These are phyloP conservation scores for Nemurella pictetii DNA, from an alignment of 2,888 invertebrate genomes.

Conservation along the genomic window DNA sequence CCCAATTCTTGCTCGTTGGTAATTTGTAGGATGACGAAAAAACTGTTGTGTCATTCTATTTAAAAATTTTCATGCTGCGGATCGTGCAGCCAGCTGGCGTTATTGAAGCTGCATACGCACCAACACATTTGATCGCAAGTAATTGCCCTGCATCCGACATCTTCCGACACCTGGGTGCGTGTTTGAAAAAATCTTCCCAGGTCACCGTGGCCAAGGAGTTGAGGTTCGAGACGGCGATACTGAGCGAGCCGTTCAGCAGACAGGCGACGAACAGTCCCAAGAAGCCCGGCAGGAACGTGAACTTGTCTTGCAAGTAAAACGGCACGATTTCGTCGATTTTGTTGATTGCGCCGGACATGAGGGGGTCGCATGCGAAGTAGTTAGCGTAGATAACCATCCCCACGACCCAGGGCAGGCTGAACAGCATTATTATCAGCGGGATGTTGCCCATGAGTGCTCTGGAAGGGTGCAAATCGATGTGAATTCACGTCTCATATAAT, in stretches of 20 bases:
- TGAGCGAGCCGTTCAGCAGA: constrained; percentile 89
- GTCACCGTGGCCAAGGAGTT: constrained; percentile 85
- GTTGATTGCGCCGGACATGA: constrained; percentile 69
- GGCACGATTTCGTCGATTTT: constrained; percentile 85
- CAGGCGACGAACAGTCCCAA: constrained; percentile 89
- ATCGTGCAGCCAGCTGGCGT: background rate
- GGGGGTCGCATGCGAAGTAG: constrained; percentile 82
- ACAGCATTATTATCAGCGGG: constrained; percentile 77
- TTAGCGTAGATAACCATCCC: constrained; percentile 87
- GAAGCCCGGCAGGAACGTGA: constrained; percentile 70
- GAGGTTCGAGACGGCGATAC: constrained; percentile 80
- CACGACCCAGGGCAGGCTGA: constrained; percentile 81
- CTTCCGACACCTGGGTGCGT: constrained; percentile 69
- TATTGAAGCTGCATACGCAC: constrained; percentile 40
- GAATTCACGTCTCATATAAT: background rate
- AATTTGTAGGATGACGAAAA: background rate
- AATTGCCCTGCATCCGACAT: constrained; percentile 70
- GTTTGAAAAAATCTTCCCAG: constrained; percentile 84
- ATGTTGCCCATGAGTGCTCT: constrained; percentile 78
- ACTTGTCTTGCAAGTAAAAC: constrained; percentile 87
- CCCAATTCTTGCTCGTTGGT: background rate
- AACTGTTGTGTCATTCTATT: background rate
- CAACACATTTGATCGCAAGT: constrained; percentile 68
- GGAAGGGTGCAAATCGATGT: constrained; percentile 46
- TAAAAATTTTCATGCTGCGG: background rate